A percentile compares a stretch with the other conserved stretches of the same genome.
Evolutionary conservation across 92 coral and sea anemone species (phyloP).

Genomic region (Heteractis magnifica): DNA sequence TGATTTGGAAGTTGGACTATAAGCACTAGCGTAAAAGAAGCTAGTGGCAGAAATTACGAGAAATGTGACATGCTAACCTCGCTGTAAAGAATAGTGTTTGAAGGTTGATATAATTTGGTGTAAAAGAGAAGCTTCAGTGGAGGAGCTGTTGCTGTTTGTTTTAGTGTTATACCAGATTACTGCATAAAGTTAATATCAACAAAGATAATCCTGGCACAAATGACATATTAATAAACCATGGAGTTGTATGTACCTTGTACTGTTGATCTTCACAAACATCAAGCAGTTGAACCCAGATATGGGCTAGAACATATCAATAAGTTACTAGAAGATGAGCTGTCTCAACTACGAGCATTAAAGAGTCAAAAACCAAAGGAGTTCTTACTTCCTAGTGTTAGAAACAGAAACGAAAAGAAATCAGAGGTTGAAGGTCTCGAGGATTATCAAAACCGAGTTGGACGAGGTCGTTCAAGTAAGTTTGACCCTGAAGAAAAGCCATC

Average conservation of each 20-base stretch:
- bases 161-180: no score
- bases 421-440: conserved; percentile 26
- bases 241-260: conserved; percentile 22
- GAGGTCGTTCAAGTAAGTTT: neutral
- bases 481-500: neutral
- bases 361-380: conserved; percentile 12
- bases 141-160: neutral
- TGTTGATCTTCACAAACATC: conserved; percentile 24
- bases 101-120: no score
- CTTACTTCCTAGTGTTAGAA: neutral
- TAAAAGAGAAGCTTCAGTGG: neutral
- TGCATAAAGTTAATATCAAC: neutral
- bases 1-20: no score
- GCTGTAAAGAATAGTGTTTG: no score
- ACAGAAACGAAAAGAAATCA: neutral
- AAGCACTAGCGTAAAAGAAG: no score
- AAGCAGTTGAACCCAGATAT: neutral
- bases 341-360: conserved; percentile 32
- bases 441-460: conserved; percentile 22
- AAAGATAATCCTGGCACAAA: neutral
- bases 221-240: conserved; percentile 8
- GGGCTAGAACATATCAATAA: conserved; percentile 38
- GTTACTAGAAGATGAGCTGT: conserved; percentile 35
- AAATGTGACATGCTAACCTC: no score
- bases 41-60: no score